Percentiles rank a stretch among this genome's conserved stretches.
These are phyloP conservation scores for Trilocha varians DNA, from an alignment of 2,888 invertebrate genomes.

Conservation along the genomic window DNA sequence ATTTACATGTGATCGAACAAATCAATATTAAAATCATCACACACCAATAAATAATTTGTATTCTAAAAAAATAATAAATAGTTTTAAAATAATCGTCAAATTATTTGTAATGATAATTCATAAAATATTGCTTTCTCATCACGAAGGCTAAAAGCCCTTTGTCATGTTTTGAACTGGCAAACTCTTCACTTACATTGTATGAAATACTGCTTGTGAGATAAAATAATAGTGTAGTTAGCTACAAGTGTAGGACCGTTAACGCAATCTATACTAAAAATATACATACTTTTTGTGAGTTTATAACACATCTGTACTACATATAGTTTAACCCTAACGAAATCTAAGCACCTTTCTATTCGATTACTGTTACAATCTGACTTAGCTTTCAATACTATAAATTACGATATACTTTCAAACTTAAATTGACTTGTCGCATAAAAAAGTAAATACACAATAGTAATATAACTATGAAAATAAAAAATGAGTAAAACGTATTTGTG, in stretches of 20 bases:
- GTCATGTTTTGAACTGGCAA: slow-evolving; percentile 29
- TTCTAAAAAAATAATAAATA: slow-evolving; percentile 59
- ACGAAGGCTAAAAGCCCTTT: slow-evolving; percentile 25
- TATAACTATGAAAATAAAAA: slow-evolving; percentile 40
- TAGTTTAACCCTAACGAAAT: slow-evolving; percentile 60
- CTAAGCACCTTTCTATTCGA: slow-evolving; percentile 74
- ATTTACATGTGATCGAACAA: slow-evolving; percentile 31
- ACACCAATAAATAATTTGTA: slow-evolving; percentile 67
- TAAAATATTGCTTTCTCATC: slow-evolving; percentile 39
- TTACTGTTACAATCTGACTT: slow-evolving; percentile 62
- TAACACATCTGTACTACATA: slow-evolving; percentile 47
- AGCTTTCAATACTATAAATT: slow-evolving; percentile 61
- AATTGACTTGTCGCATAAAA: slow-evolving; percentile 54
- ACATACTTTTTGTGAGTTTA: slow-evolving; percentile 39
- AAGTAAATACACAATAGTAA: slow-evolving; percentile 36
- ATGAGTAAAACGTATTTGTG: slow-evolving; percentile 62
- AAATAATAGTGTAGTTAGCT: slow-evolving; percentile 19
- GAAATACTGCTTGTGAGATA: slow-evolving; percentile 29
- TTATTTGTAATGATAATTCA: slow-evolving; percentile 24
- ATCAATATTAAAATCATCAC: slow-evolving; percentile 64
- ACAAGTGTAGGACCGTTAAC: slow-evolving; percentile 30
- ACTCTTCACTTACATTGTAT: slow-evolving; percentile 27
- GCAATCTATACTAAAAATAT: slow-evolving; percentile 44
- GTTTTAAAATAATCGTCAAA: slow-evolving; percentile 35
- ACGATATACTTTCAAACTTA: slow-evolving; percentile 54